phyloP scores from a whole-genome alignment of 1,140 invertebrate genomes.

The Drosophila auraria region DNA sequence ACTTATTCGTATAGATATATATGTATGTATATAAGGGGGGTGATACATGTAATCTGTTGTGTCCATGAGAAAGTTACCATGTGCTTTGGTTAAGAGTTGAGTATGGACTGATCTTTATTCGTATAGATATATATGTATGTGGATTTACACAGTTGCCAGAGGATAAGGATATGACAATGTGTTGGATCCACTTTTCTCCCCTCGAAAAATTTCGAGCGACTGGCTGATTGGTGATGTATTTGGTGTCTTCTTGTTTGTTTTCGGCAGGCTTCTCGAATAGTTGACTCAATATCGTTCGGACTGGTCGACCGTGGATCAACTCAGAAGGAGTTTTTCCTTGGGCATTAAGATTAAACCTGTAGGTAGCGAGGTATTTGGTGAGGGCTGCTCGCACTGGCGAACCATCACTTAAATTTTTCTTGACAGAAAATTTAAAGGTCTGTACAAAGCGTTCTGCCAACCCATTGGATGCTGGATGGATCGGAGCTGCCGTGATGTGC shows the following conservation, averaged over 20 bases:
- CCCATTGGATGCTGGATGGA: constrained; percentile 71
- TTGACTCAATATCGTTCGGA: background rate
- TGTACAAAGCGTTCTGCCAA: constrained; percentile 55
- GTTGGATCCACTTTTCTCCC: too few species aligned
- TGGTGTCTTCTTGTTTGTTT: background rate
- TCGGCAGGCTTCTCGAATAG: background rate
- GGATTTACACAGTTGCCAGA: too few species aligned
- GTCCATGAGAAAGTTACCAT: too few species aligned
- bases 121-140: too few species aligned
- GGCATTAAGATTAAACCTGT: background rate
- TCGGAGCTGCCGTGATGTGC: constrained; percentile 42
- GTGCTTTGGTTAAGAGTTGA: too few species aligned
- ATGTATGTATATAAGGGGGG: too few species aligned
- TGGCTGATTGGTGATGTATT: background rate
- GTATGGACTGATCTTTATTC: too few species aligned
- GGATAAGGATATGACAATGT: too few species aligned
- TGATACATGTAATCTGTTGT: too few species aligned
- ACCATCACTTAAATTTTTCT: too few species aligned
- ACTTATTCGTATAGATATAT: too few species aligned
- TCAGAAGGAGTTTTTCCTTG: background rate
- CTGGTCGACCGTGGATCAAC: background rate
- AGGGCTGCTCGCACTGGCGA: constrained; percentile 4
- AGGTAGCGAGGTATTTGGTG: background rate
- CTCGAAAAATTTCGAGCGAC: too few species aligned
- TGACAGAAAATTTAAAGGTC: background rate